A percentile compares a stretch with the other conserved stretches of the same genome.
Conservation (phyloP, 2,113 vertebrate species). For the Neotoma lepida region DNA sequence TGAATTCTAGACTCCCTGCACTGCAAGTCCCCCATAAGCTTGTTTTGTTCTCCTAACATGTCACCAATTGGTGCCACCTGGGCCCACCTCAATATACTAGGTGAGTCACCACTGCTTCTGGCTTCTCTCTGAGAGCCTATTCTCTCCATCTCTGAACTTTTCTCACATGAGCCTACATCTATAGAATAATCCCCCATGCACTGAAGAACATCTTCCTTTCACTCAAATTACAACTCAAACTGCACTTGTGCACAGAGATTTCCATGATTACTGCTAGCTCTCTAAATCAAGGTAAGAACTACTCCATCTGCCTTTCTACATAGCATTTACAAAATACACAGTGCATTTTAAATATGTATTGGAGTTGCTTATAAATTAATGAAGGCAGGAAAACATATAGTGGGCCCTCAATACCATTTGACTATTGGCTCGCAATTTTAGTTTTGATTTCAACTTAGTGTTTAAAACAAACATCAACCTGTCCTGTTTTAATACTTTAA, state of each 20-base stretch:
- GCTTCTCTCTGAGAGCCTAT: background rate
- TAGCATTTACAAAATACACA: background rate
- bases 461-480: background rate
- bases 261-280: conserved; percentile 5
- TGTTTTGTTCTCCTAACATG: conserved; percentile 39
- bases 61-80: conserved; percentile 1
- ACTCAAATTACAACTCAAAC: conserved; percentile 44
- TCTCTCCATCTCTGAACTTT: conserved; percentile 4
- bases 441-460: conserved; percentile 27
- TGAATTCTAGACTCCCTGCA: conserved; percentile 16
- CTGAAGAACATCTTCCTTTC: conserved; percentile 35
- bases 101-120: background rate
- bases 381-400: background rate
- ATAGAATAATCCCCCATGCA: background rate
- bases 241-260: conserved; percentile 37
- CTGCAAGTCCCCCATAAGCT: background rate
- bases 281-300: conserved; percentile 58
- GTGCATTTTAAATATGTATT: conserved; percentile 36
- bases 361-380: conserved; percentile 51
- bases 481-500: conserved; percentile 43
- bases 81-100: background rate
- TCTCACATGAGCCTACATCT: background rate
- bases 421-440: conserved; percentile 33
- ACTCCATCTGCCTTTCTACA: background rate
- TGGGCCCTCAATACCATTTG: background rate